phyloP scores from a whole-genome alignment of 2,113 vertebrate genomes.

The Podilymbus podiceps region DNA sequence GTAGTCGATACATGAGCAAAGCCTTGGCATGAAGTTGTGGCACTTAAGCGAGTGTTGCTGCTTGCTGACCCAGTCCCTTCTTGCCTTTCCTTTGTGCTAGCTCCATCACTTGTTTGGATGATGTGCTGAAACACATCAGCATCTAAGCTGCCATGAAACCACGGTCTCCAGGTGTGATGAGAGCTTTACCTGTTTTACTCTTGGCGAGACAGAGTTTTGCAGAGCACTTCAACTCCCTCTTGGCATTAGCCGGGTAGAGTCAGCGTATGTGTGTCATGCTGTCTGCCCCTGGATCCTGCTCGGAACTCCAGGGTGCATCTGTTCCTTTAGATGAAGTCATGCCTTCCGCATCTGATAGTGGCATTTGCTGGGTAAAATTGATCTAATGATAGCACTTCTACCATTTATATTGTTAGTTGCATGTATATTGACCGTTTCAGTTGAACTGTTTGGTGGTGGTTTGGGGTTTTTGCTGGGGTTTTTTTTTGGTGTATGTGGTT shows the following conservation, averaged over 20 bases:
- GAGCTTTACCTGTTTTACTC: not conserved
- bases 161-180: not conserved
- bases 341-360: not conserved
- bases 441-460: not conserved
- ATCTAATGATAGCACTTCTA: not conserved
- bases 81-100: not conserved
- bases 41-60: not conserved
- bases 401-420: not conserved
- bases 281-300: not conserved
- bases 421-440: not conserved
- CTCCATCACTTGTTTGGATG: not conserved
- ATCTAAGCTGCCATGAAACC: not conserved
- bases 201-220: not conserved
- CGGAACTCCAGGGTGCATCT: not conserved
- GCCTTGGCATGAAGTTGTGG: too few relatives aligned
- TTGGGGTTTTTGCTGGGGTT: too few relatives aligned
- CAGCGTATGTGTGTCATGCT: fast-evolving
- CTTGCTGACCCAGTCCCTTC: not conserved
- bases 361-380: not conserved
- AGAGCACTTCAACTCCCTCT: not conserved
- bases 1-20: not conserved
- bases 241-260: not conserved
- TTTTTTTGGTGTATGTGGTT: too few relatives aligned
- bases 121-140: not conserved
- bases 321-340: not conserved